Evolutionary conservation across 2,113 vertebrate species (phyloP).

Genomic region (Romanogobio albipinnatus): DNA sequence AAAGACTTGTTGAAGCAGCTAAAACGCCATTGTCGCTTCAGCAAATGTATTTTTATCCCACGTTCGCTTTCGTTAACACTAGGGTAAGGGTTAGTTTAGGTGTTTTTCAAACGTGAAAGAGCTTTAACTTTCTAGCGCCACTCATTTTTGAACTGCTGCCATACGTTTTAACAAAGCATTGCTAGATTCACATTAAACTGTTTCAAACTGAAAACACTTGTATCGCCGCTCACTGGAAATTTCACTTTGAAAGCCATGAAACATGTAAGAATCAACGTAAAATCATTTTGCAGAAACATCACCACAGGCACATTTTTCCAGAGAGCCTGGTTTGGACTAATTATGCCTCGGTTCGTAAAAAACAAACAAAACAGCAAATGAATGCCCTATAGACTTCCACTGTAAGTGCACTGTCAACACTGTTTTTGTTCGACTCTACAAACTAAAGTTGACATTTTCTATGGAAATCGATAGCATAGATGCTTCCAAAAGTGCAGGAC

Average conservation of each 20-base stretch:
- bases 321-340: not conserved
- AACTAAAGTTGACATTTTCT: not conserved
- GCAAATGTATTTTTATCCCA: not conserved
- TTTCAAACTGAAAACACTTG: not conserved
- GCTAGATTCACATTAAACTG: not conserved
- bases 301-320: not conserved
- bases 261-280: not conserved
- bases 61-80: not conserved
- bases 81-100: not conserved
- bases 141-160: not conserved
- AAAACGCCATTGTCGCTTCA: not conserved
- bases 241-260: not conserved
- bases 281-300: not conserved
- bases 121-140: not conserved
- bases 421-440: not conserved
- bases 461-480: not conserved
- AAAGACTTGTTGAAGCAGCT: not conserved
- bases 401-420: not conserved
- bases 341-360: not conserved
- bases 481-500: not conserved
- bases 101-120: not conserved
- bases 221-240: not conserved
- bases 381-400: not conserved
- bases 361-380: not conserved
- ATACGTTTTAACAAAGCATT: not conserved